Evolutionary conservation across 2,113 vertebrate genomes (phyloP).

Genomic region (Pimephales promelas): DNA sequence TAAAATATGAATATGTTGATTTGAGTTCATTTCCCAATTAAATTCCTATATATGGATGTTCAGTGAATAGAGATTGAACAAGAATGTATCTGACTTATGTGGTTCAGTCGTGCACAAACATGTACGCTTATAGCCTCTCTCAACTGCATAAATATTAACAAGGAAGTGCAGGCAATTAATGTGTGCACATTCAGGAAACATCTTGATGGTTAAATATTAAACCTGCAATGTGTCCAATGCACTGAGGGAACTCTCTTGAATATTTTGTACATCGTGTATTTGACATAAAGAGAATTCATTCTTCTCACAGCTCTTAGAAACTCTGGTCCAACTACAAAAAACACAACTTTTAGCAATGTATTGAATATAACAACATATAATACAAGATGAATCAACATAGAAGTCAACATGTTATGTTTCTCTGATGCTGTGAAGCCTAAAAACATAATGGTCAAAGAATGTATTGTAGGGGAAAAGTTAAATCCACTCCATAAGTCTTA

Average conservation of each 20-base stretch:
- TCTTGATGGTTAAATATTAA: constrained; percentile 38
- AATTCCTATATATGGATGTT: not conserved
- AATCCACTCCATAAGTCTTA: not conserved
- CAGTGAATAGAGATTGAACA: not conserved
- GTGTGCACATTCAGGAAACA: constrained; percentile 20
- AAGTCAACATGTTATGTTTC: not conserved
- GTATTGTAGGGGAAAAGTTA: not conserved
- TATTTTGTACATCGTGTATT: too few species aligned
- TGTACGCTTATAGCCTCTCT: not conserved
- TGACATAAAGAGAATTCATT: too few species aligned
- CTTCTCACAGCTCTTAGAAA: not conserved
- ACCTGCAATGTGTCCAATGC: not conserved
- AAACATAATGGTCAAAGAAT: not conserved
- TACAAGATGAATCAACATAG: not conserved
- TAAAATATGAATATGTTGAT: not conserved
- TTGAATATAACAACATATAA: not conserved
- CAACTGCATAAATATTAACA: constrained; percentile 38
- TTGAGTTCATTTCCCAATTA: not conserved
- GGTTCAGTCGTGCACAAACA: not conserved
- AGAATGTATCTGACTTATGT: not conserved
- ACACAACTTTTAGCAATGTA: not conserved
- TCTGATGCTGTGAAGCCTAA: not conserved
- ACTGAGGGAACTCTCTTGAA: not conserved
- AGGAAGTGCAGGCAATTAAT: constrained; percentile 4
- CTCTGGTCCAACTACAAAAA: not conserved